phyloP scores from a whole-genome alignment of 2,888 invertebrate genomes.

The Argyresthia albistria region DNA sequence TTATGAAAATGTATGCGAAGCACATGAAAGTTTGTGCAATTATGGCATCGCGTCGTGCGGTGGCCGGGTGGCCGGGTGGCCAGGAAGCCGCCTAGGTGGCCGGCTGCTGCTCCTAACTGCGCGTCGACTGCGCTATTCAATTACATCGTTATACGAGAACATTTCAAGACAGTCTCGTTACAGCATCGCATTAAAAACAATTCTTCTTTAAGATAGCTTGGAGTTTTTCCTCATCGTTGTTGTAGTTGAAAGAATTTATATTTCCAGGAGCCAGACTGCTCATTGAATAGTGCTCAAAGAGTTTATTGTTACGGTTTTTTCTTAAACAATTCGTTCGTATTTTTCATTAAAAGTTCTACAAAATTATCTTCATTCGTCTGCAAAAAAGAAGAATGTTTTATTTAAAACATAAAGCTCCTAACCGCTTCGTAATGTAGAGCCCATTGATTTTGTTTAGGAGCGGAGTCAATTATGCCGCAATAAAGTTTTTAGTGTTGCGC shows the following conservation, averaged over 20 bases:
- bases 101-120: conserved; percentile 37
- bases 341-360: too few relatives aligned
- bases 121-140: conserved; percentile 54
- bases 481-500: conserved; percentile 69
- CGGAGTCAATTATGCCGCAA: conserved; percentile 63
- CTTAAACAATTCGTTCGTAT: too few relatives aligned
- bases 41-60: conserved; percentile 50
- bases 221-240: not conserved
- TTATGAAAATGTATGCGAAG: conserved; percentile 71
- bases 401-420: not conserved
- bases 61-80: conserved; percentile 24
- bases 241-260: not conserved
- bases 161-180: conserved; percentile 41
- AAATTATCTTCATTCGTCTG: too few relatives aligned
- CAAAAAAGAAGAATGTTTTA: too few relatives aligned
- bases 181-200: conserved; percentile 12
- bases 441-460: not conserved
- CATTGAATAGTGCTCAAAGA: too few relatives aligned
- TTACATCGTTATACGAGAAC: conserved; percentile 42
- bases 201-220: not conserved
- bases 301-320: too few relatives aligned
- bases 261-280: too few relatives aligned
- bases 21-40: conserved; percentile 70
- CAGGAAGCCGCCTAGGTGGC: conserved; percentile 9
- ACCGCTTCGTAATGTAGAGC: not conserved